phyloP scores from a whole-genome alignment of 2,113 vertebrate genomes.

The Genyomyrus donnyi region DNA sequence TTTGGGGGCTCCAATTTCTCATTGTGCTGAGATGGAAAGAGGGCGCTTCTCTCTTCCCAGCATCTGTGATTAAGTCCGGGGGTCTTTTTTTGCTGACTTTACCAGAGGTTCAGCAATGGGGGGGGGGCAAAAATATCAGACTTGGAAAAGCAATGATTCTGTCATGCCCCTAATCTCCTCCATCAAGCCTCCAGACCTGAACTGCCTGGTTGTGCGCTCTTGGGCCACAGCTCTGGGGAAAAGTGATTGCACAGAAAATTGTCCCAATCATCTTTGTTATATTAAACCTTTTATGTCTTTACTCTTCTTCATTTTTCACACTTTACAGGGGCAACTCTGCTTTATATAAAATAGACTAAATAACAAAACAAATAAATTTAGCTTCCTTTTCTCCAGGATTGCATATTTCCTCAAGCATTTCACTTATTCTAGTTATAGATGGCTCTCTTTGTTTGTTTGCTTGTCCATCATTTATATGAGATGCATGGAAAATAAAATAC shows the following conservation, averaged over 20 bases:
- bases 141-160: constrained; percentile 27
- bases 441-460: background rate
- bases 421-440: background rate
- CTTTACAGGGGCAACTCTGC: background rate
- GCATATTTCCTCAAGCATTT: background rate
- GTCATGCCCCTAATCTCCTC: constrained; percentile 52
- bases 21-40: background rate
- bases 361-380: constrained; percentile 1
- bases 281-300: constrained; percentile 43
- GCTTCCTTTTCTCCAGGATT: background rate
- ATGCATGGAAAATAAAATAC: background rate
- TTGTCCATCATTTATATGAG: background rate
- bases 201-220: constrained; percentile 18
- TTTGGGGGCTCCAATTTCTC: background rate
- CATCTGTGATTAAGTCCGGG: constrained; percentile 26
- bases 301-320: constrained; percentile 12
- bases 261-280: constrained; percentile 52
- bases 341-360: background rate
- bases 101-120: constrained; percentile 27
- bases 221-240: constrained; percentile 43
- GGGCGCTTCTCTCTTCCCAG: background rate
- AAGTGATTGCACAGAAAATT: constrained; percentile 46
- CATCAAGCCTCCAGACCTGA: constrained; percentile 34
- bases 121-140: constrained; percentile 42
- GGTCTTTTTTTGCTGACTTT: constrained; percentile 36